phyloP scores from a whole-genome alignment of 2,113 vertebrate genomes.

The Promerops cafer region DNA sequence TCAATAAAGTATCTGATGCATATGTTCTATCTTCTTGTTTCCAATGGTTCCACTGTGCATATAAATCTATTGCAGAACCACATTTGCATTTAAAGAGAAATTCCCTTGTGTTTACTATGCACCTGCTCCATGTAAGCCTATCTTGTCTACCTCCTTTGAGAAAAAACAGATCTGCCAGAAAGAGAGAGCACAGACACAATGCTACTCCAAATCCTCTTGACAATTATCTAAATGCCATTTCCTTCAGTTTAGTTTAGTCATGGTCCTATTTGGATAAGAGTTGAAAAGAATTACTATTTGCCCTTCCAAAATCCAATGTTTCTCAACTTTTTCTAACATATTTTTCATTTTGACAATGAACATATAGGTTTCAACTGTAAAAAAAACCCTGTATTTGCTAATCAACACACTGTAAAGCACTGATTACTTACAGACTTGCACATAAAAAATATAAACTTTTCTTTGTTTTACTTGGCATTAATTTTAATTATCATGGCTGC shows the following conservation, averaged over 20 bases:
- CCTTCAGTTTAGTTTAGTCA: conserved; percentile 27
- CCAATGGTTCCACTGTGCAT: not conserved
- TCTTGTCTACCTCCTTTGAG: not conserved
- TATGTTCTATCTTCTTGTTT: conserved; percentile 7
- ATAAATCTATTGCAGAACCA: not conserved
- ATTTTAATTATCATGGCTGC: not conserved
- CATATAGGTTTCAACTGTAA: not conserved
- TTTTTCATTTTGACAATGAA: not conserved
- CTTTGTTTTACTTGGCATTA: not conserved
- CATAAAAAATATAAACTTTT: not conserved
- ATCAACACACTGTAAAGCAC: not conserved
- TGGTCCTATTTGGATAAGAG: not conserved
- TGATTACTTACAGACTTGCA: not conserved
- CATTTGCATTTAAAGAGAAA: conserved; percentile 49
- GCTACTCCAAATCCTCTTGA: not conserved
- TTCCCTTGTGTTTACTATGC: conserved; percentile 41
- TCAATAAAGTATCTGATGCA: conserved; percentile 39
- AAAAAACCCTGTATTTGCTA: not conserved
- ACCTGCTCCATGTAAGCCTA: conserved; percentile 54
- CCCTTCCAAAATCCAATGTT: not conserved
- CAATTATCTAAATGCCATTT: conserved; percentile 34
- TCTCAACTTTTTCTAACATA: not conserved
- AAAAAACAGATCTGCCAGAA: conserved; percentile 24
- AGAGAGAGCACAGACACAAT: not conserved
- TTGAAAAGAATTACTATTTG: not conserved